Evolutionary conservation across 2,797 vertebrate species (phyloP), one percentile per base, ranked within the genome.

Genomic region (Propithecus perrieri): DNA sequence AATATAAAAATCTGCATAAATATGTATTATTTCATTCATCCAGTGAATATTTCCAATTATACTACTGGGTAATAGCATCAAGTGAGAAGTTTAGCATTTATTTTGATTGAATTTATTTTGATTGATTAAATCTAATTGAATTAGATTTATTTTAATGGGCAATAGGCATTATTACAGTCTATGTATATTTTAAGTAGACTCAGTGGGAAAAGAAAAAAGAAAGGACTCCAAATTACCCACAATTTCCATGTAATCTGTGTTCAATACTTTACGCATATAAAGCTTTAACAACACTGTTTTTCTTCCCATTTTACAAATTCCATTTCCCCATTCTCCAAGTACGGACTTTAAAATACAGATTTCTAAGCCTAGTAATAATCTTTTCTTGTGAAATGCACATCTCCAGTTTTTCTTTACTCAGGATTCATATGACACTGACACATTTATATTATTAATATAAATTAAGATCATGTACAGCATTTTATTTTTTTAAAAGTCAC

Each of bases 81-180:
- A n/a, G 7, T 91, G 74, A 78, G 43, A 76, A 85, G 1, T 33
- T 79, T 53, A 46, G 9, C 13, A 90, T n/a, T 91, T 57, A 53
- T 57, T 50, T 78, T 75, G 4, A 93, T 41, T 57, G 4, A 79
- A 46, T 41, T 93, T n/a, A n/a, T n/a, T n/a, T n/a, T n/a, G n/a
- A n/a, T n/a, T n/a, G n/a, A n/a, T n/a, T n/a, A n/a, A n/a, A n/a
- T n/a, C n/a, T n/a, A n/a, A n/a, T n/a, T n/a, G 4, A 79, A 46
- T 41, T 93, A 63, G 8, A 69, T 95, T 95, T 79, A 50, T 86
- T 97, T 95, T 30, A 93, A 30, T 43, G 12, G 4, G 11, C 63
- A 65, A 95, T 6, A 85, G 24, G 1, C 11, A 84, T 59, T 63
- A 53, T 89, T 80, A 53, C 8, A 41, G 6, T 90, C 7, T 57